phyloP scores from a whole-genome alignment of 2,797 vertebrate species.

The Lophius americanus region DNA sequence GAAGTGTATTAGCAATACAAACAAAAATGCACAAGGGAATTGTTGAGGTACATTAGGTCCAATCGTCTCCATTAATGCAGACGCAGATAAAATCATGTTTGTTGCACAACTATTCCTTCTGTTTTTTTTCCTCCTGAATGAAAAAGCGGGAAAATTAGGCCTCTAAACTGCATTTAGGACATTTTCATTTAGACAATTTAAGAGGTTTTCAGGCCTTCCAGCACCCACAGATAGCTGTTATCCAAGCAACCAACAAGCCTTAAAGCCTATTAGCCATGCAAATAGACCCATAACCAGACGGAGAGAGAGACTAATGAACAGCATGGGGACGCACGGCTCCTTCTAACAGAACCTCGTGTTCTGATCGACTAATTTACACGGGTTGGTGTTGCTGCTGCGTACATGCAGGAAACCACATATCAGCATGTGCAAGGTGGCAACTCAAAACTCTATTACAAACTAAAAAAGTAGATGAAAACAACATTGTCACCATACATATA shows the following conservation, averaged over 20 bases:
- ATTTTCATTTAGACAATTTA: conserved; percentile 61
- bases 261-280: conserved; percentile 59
- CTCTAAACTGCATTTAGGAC: conserved; percentile 41
- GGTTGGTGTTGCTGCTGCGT: conserved; percentile 1
- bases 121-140: conserved; percentile 25
- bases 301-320: conserved; percentile 58
- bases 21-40: conserved; percentile 51
- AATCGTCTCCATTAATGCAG: conserved; percentile 38
- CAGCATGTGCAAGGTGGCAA: conserved; percentile 1
- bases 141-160: conserved; percentile 32
- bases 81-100: conserved; percentile 42
- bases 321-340: conserved; percentile 46
- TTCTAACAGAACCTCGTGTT: conserved; percentile 31
- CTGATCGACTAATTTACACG: conserved; percentile 28
- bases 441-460: neutral
- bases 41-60: conserved; percentile 57
- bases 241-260: conserved; percentile 54
- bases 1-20: conserved; percentile 56
- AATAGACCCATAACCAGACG: conserved; percentile 51
- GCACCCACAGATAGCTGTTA: conserved; percentile 45
- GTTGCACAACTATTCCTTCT: conserved; percentile 22
- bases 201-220: conserved; percentile 52
- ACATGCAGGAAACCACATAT: conserved; percentile 8
- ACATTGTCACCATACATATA: neutral
- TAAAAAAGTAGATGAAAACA: conserved; percentile 4